These are phyloP conservation scores for Diploptera punctata DNA, from an alignment of 2,888 invertebrate genomes.

Conservation along the genomic window DNA sequence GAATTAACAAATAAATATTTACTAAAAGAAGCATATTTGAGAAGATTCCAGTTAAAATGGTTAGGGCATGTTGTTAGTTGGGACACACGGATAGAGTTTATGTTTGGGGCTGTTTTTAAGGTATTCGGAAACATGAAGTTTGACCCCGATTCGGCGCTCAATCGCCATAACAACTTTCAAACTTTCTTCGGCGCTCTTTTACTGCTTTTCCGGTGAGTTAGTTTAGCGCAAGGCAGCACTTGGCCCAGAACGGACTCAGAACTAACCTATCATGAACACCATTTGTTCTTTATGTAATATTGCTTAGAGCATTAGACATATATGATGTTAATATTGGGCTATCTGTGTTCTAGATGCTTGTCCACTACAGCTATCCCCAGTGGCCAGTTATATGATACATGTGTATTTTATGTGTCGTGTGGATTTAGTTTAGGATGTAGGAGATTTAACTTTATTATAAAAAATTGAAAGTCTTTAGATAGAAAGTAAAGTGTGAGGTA, in stretches of 20 bases:
- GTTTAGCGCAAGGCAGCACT: constrained; percentile 30
- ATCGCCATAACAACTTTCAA: constrained; percentile 96
- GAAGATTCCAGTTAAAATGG: constrained; percentile 8
- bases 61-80: constrained; percentile 13
- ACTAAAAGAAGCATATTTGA: neutral
- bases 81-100: constrained; percentile 32
- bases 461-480: no score
- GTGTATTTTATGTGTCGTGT: no score
- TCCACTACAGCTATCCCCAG: neutral
- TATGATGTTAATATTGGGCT: neutral
- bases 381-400: no score
- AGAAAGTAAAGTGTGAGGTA: no score
- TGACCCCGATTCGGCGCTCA: constrained; percentile 84
- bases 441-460: no score
- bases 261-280: constrained; percentile 30
- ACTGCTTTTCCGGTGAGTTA: constrained; percentile 89
- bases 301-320: neutral
- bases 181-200: constrained; percentile 90
- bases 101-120: constrained; percentile 58
- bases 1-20: no score
- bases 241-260: constrained; percentile 36
- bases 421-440: no score
- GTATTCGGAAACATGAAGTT: constrained; percentile 93
- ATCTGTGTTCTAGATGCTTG: neutral
- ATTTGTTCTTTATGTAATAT: neutral